phyloP scores from a whole-genome alignment of 2,888 invertebrate genomes.

The Icerya purchasi region DNA sequence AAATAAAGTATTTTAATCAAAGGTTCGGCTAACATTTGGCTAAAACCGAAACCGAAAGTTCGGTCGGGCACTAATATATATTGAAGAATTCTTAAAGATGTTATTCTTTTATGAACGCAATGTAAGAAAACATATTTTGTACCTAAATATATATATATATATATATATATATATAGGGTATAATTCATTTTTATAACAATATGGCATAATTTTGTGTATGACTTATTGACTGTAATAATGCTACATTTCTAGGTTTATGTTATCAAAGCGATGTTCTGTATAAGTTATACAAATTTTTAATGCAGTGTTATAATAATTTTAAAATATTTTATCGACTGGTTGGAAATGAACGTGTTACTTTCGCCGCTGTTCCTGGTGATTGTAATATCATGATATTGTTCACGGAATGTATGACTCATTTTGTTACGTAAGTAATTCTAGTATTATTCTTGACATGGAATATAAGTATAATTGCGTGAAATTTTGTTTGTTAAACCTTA shows the following conservation, averaged over 20 bases:
- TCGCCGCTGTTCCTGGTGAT: constrained; percentile 49
- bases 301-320: constrained; percentile 28
- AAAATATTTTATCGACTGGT: constrained; percentile 33
- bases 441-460: too few relatives aligned
- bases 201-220: background rate
- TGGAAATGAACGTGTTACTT: constrained; percentile 68
- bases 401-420: constrained; percentile 85
- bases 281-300: constrained; percentile 75
- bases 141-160: background rate
- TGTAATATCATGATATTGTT: constrained; percentile 77
- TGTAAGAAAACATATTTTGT: too few relatives aligned
- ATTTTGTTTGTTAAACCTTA: too few relatives aligned
- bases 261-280: constrained; percentile 79
- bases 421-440: constrained; percentile 59
- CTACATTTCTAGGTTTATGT: constrained; percentile 51
- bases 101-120: too few relatives aligned
- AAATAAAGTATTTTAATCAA: too few relatives aligned
- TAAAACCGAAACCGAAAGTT: too few relatives aligned
- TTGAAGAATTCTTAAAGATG: too few relatives aligned
- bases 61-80: too few relatives aligned
- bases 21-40: too few relatives aligned
- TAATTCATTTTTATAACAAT: background rate
- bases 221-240: too few relatives aligned
- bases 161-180: background rate
- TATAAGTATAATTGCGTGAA: too few relatives aligned